Conservation (phyloP, 1,140 invertebrate genomes). For the Tetramorium simillimum region DNA sequence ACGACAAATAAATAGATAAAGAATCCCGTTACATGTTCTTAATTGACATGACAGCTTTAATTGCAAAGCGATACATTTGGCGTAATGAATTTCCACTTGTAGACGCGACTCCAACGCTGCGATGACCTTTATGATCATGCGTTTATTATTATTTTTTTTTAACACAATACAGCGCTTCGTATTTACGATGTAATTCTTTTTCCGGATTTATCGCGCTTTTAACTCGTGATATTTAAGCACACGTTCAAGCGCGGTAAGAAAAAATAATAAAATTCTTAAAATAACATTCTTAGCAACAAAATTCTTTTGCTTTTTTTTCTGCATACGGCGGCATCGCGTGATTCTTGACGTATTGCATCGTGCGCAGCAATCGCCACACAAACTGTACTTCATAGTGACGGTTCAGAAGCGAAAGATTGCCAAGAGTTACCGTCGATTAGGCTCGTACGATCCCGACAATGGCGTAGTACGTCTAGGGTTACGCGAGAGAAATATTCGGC, state of each 20-base stretch:
- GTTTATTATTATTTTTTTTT: background rate
- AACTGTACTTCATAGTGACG: constrained; percentile 26
- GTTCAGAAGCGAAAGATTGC: constrained; percentile 54
- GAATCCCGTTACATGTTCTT: background rate
- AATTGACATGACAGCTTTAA: background rate
- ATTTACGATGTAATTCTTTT: background rate
- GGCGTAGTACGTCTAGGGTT: constrained; percentile 22
- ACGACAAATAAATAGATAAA: background rate
- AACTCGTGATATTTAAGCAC: background rate
- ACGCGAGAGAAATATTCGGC: background rate
- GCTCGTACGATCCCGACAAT: constrained; percentile 58
- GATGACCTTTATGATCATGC: background rate
- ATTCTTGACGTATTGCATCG: background rate
- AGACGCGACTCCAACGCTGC: background rate
- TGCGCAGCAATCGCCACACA: background rate
- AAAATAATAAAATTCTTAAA: background rate
- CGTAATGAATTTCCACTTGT: background rate
- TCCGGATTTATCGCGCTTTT: background rate
- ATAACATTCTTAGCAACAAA: background rate
- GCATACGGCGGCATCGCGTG: background rate
- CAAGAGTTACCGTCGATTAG: constrained; percentile 68
- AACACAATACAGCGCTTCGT: background rate
- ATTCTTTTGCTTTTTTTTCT: background rate
- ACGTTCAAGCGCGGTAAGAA: background rate
- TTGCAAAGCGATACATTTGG: background rate